Percentiles rank a stretch among this genome's conserved stretches.
Evolutionary conservation across 1,140 invertebrate species (phyloP).

Genomic region (Drosophila kurseongensis): DNA sequence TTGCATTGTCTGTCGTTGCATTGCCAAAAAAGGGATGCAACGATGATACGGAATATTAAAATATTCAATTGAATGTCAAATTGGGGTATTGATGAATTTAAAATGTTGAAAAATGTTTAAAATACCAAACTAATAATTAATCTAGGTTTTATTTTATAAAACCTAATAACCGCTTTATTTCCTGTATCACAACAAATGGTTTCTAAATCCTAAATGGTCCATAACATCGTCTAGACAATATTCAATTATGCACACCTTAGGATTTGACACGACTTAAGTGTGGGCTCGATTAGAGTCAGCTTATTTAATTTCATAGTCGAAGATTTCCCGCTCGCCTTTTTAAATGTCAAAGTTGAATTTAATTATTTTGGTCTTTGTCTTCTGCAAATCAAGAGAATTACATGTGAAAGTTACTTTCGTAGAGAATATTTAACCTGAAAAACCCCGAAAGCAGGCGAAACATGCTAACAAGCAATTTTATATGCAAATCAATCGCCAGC

Average conservation of each 20-base stretch:
- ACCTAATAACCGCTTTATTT: too few relatives aligned
- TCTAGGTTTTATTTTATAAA: too few relatives aligned
- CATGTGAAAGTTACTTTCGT: conserved; percentile 50
- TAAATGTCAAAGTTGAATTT: conserved; percentile 67
- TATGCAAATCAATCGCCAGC: conserved; percentile 64
- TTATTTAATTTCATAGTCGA: conserved; percentile 39
- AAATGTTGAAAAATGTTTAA: not conserved
- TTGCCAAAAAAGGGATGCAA: not conserved
- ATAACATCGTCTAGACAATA: conserved; percentile 18
- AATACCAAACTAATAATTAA: not conserved
- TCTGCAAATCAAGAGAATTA: conserved; percentile 22
- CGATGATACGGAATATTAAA: conserved; percentile 17
- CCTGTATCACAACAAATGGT: not conserved
- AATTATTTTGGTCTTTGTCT: not conserved
- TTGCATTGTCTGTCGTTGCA: conserved; percentile 20
- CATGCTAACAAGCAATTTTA: conserved; percentile 70
- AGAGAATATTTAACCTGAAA: conserved; percentile 38
- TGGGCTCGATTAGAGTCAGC: conserved; percentile 22
- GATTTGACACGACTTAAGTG: conserved; percentile 1
- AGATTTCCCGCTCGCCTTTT: conserved; percentile 31
- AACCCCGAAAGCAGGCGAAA: conserved; percentile 34
- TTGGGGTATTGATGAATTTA: not conserved
- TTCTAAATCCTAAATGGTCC: not conserved
- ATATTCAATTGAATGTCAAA: conserved; percentile 1
- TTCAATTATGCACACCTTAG: conserved; percentile 23